Evolutionary conservation across 1,140 invertebrate species (phyloP), one percentile per base, ranked within the genome.

Genomic region (Medauroidea extradentata): DNA sequence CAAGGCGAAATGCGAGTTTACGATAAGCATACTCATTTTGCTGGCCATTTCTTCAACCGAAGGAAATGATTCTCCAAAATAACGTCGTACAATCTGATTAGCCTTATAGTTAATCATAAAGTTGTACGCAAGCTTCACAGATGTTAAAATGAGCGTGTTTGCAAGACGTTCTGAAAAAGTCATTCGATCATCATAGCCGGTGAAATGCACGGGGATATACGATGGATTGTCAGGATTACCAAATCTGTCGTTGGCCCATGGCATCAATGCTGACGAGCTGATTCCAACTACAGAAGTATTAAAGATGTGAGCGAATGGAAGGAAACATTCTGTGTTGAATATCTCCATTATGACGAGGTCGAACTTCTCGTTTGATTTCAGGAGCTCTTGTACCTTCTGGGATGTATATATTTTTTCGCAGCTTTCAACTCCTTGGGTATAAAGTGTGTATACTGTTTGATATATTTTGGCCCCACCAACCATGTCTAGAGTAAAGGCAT

Each of bases 301-400:
- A n/a, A 69, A 53, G 19, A 76, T 64, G 63, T 83, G 72, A 1
- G 76, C 69, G 3, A 74, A 44, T 16, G 61, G 65, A 4, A 68
- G 24, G 42, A 69, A 61, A 54, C 71, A 73, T 29, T 75, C 65
- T 9, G 66, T 70, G 23, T 63, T 61, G 53, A 73, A 69, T 9
- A 64, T 55, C 42, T 70, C 69, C 2, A 64, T 34, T 13, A 67
- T 59, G 13, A 69, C 63, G 7, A 72, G 27, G 61, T 71, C 68
- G 49, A 69, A 71, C 41, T 61, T 64, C 38, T 55, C 54, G 3
- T 69, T 66, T 24, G 63, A 69, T 13, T 65, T 56, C 13, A 68
- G 34, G 39, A 70, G 48, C n/a, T 60, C 29, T 11, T 34, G 29
- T 11, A 34, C 29, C 29, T 34, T 34, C 29, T 34, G 29, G 5